Conservation (phyloP, 2,113 vertebrate genomes). For the Herpailurus yagouaroundi region DNA sequence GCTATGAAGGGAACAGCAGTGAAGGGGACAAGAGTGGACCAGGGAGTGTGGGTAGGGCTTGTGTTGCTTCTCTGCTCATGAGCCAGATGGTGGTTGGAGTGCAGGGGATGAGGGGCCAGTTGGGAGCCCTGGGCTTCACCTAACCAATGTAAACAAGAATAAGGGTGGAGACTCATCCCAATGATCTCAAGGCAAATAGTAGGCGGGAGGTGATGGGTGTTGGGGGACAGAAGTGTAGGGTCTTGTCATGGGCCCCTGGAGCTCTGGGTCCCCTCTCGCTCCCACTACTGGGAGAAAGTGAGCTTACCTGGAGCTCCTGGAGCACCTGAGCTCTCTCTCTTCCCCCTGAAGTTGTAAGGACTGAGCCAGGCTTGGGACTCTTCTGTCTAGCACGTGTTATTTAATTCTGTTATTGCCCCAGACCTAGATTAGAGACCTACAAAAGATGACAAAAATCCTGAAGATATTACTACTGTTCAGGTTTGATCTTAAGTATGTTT, state of each 20-base stretch:
- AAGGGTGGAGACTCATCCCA: neutral
- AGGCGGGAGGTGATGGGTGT: neutral
- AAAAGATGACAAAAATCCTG: neutral
- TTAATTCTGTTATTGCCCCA: neutral
- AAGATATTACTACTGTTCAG: neutral
- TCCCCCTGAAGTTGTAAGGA: fast-evolving
- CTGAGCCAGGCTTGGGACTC: neutral
- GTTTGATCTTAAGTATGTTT: conserved; percentile 19
- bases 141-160: neutral
- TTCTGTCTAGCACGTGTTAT: neutral
- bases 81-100: neutral
- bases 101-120: neutral
- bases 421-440: neutral
- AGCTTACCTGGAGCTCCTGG: neutral
- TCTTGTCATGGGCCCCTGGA: neutral
- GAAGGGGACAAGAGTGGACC: neutral
- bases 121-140: neutral
- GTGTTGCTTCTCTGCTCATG: neutral
- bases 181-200: neutral
- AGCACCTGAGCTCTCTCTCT: neutral
- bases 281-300: neutral
- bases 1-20: neutral
- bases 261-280: neutral
- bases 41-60: neutral
- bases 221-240: neutral